phyloP scores from a whole-genome alignment of 2,888 invertebrate species.

The Vandiemenella viatica region DNA sequence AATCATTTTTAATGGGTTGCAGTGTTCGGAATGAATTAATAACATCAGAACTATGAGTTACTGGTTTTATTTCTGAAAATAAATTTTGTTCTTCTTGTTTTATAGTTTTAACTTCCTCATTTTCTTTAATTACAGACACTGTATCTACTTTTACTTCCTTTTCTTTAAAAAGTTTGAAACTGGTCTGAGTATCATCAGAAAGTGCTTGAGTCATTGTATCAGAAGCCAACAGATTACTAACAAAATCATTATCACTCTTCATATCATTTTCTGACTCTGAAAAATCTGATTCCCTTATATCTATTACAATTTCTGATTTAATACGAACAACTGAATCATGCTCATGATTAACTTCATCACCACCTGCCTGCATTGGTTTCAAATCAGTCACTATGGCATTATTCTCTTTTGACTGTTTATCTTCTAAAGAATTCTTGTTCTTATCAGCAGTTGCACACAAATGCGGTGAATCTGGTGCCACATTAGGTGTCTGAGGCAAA shows the following conservation, averaged over 20 bases:
- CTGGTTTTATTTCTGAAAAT: conserved; percentile 3
- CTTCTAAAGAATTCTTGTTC: too few relatives aligned
- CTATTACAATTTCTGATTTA: conserved; percentile 12
- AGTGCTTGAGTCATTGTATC: conserved; percentile 14
- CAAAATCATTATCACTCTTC: conserved; percentile 18
- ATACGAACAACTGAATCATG: conserved; percentile 1
- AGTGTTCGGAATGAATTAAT: not conserved
- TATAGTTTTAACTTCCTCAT: conserved; percentile 17
- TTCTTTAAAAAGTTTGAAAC: conserved; percentile 15
- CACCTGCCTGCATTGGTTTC: too few relatives aligned
- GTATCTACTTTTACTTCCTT: conserved; percentile 22
- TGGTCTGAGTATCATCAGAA: conserved; percentile 8
- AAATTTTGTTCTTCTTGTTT: conserved; percentile 4
- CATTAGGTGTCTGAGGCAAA: too few relatives aligned
- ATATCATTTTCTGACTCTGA: conserved; percentile 21
- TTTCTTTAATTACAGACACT: conserved; percentile 25
- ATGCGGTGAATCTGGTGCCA: not conserved
- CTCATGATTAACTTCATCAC: too few relatives aligned
- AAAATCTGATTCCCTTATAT: conserved; percentile 16
- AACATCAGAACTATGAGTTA: not conserved
- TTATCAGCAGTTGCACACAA: too few relatives aligned
- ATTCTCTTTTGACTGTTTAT: too few relatives aligned
- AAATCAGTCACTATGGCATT: too few relatives aligned
- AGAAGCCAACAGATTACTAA: conserved; percentile 14
- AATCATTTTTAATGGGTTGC: not conserved